Conservation (phyloP, 2,888 invertebrate genomes). For the Latrodectus elegans region DNA sequence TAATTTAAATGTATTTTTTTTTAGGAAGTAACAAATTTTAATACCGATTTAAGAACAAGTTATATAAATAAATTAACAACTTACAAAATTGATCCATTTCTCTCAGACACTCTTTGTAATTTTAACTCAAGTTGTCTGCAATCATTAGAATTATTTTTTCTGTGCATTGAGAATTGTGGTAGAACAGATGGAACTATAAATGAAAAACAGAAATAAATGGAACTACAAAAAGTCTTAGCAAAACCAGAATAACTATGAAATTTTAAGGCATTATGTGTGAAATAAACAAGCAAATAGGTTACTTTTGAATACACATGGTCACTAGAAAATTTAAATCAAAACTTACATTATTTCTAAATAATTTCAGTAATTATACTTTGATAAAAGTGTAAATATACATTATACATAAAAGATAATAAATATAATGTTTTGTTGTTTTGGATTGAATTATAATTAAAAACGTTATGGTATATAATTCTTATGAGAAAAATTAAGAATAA, state of each 20-base stretch:
- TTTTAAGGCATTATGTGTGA: too few species aligned
- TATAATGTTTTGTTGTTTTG: too few species aligned
- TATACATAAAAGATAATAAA: too few species aligned
- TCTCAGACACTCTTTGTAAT: conserved; percentile 85
- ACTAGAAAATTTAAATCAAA: not conserved
- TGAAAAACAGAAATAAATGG: not conserved
- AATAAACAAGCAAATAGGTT: too few species aligned
- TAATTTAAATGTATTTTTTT: not conserved
- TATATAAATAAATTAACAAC: not conserved
- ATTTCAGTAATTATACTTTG: not conserved
- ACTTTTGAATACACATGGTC: too few species aligned
- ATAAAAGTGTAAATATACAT: too few species aligned
- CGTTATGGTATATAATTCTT: too few species aligned
- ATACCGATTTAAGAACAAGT: not conserved
- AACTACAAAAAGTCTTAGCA: too few species aligned
- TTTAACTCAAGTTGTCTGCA: conserved; percentile 81
- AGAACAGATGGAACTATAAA: conserved; percentile 74
- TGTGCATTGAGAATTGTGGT: conserved; percentile 75
- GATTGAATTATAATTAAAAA: too few species aligned
- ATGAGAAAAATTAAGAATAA: too few species aligned
- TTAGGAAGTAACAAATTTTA: not conserved
- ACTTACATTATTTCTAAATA: not conserved
- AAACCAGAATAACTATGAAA: too few species aligned
- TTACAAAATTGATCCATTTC: conserved; percentile 89
- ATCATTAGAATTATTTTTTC: conserved; percentile 79